A percentile compares a stretch with the other conserved stretches of the same genome.
These are phyloP conservation scores for mouse (Mus musculus) DNA, from an alignment of 2,113 vertebrate genomes.

Conservation along the genomic window DNA sequence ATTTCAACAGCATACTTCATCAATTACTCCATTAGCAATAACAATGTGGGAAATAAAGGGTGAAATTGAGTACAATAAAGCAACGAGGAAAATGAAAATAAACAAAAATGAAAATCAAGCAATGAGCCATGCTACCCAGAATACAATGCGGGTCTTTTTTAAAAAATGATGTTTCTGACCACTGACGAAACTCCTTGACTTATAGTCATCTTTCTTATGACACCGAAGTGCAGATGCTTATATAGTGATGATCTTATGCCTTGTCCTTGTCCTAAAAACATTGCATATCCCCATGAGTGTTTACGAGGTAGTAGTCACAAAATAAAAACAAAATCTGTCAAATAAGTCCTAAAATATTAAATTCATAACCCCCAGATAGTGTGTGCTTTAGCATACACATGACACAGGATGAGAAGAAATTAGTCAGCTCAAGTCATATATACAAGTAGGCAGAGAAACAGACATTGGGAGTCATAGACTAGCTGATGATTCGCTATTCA, in stretches of 20 bases:
- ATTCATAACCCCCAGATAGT: neutral
- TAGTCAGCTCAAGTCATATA: neutral
- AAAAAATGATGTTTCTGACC: constrained; percentile 21
- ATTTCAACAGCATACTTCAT: constrained; percentile 79
- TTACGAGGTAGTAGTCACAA: neutral
- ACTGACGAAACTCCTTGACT: neutral
- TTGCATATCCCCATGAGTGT: neutral
- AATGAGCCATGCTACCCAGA: neutral
- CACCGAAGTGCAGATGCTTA: neutral
- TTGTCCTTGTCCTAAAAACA: neutral
- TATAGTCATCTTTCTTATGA: constrained; percentile 24
- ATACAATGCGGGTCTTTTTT: constrained; percentile 48
- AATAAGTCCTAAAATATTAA: constrained; percentile 7
- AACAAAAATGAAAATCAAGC: constrained; percentile 79
- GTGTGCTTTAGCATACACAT: neutral
- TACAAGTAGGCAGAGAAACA: neutral
- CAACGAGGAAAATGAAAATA: constrained; percentile 74
- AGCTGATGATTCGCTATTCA: neutral
- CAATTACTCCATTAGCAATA: constrained; percentile 83
- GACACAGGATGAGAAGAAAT: neutral
- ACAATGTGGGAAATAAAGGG: constrained; percentile 84
- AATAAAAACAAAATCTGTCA: neutral
- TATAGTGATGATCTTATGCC: neutral
- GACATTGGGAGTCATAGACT: neutral
- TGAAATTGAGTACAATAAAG: constrained; percentile 85